Conservation (phyloP, 2,113 vertebrate genomes). For the Scophthalmus maximus region DNA sequence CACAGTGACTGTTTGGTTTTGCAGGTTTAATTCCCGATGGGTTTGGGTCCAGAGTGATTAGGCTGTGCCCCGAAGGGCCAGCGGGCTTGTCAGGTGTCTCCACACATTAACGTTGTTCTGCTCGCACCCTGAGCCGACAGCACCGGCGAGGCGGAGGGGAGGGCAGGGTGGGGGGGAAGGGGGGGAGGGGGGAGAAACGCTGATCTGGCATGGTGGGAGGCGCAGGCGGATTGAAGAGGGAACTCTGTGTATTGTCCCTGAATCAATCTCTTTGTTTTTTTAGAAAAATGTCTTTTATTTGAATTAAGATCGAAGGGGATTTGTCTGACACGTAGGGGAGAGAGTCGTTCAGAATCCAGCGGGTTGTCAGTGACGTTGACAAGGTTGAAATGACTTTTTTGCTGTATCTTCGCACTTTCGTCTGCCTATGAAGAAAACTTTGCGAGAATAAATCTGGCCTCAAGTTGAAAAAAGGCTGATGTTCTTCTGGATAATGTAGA, state of each 20-base stretch:
- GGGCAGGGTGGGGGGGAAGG: constrained; percentile 7
- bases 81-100: constrained; percentile 80
- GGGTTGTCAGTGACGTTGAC: not conserved
- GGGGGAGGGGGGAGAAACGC: constrained; percentile 27
- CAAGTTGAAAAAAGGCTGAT: no score
- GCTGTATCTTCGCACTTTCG: no score
- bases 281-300: constrained; percentile 19
- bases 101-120: constrained; percentile 74
- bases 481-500: not conserved
- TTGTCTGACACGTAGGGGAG: not conserved
- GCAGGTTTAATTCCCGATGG: constrained; percentile 76
- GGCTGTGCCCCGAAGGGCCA: constrained; percentile 74
- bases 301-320: not conserved
- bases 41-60: constrained; percentile 80
- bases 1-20: constrained; percentile 81
- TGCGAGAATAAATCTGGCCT: no score
- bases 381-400: not conserved
- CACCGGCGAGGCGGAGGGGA: constrained; percentile 60
- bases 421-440: no score
- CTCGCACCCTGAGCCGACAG: constrained; percentile 75
- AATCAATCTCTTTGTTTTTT: constrained; percentile 10
- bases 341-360: not conserved
- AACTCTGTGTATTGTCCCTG: not conserved
- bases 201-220: constrained; percentile 30
- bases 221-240: no score